Evolutionary conservation across 2,888 invertebrate genomes (phyloP).

Genomic region (Muschampia staudingeri): DNA sequence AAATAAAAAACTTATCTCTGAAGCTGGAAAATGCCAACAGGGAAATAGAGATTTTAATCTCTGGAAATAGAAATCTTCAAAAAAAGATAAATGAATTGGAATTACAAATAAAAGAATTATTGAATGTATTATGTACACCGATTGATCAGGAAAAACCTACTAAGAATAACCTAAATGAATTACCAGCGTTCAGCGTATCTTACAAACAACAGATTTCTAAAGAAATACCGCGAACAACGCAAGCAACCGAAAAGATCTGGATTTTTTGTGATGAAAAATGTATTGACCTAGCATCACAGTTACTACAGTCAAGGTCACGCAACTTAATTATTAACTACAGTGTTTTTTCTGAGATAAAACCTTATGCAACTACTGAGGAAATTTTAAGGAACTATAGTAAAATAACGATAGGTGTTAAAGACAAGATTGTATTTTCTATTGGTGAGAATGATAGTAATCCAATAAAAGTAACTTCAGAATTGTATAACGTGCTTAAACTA

Average conservation of each 20-base stretch:
- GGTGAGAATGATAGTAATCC: conserved; percentile 8
- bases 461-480: too few relatives aligned
- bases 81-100: not conserved
- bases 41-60: not conserved
- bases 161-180: not conserved
- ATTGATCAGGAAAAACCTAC: not conserved
- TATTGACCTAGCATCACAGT: not conserved
- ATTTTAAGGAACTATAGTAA: not conserved
- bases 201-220: not conserved
- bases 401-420: not conserved
- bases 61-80: not conserved
- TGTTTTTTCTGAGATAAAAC: not conserved
- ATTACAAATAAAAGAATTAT: conserved; percentile 3
- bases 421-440: conserved; percentile 3
- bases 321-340: not conserved
- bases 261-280: conserved; percentile 7
- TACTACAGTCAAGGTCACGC: not conserved
- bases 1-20: not conserved
- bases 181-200: not conserved
- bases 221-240: too few relatives aligned
- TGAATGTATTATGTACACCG: not conserved
- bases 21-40: not conserved
- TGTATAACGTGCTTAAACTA: too few relatives aligned
- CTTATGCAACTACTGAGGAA: not conserved
- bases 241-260: not conserved